Evolutionary conservation across 2,113 vertebrate genomes (phyloP).

Genomic region (Neolamprologus variostigma): DNA sequence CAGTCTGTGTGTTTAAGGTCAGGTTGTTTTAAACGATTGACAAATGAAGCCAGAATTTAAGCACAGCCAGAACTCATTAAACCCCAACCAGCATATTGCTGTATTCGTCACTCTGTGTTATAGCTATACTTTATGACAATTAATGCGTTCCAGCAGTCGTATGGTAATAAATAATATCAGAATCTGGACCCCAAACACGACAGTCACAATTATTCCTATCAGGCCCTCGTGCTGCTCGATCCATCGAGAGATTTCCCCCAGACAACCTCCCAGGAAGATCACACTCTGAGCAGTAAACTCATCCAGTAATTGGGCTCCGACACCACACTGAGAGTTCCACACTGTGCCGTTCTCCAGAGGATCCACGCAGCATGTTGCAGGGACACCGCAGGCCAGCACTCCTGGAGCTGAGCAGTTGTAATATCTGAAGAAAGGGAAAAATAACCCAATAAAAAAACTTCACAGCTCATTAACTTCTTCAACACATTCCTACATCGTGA

Average conservation of each 20-base stretch:
- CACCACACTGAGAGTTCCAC: constrained; percentile 79
- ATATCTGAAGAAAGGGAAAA: constrained; percentile 67
- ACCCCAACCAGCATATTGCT: not conserved
- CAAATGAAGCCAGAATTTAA: not conserved
- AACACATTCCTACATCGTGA: not conserved
- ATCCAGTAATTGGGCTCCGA: constrained; percentile 68
- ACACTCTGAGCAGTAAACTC: constrained; percentile 53
- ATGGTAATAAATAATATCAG: constrained; percentile 60
- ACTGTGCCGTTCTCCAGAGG: constrained; percentile 74
- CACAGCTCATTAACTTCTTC: not conserved
- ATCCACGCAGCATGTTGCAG: constrained; percentile 82
- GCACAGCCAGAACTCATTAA: not conserved
- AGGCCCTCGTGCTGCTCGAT: constrained; percentile 50
- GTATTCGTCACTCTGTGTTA: not conserved
- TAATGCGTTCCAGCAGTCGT: constrained; percentile 66
- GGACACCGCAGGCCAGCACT: constrained; percentile 80
- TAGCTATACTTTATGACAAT: constrained; percentile 5
- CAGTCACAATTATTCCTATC: not conserved
- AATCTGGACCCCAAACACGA: constrained; percentile 67
- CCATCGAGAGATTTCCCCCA: constrained; percentile 70
- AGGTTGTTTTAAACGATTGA: not conserved
- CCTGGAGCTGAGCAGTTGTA: constrained; percentile 89
- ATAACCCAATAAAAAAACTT: not conserved
- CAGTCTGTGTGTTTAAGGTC: not conserved
- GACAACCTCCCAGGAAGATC: constrained; percentile 77